A percentile compares a stretch with the other conserved stretches of the same genome.
phyloP scores from a whole-genome alignment of 2,888 invertebrate species.

The Erpobdella octoculata region DNA sequence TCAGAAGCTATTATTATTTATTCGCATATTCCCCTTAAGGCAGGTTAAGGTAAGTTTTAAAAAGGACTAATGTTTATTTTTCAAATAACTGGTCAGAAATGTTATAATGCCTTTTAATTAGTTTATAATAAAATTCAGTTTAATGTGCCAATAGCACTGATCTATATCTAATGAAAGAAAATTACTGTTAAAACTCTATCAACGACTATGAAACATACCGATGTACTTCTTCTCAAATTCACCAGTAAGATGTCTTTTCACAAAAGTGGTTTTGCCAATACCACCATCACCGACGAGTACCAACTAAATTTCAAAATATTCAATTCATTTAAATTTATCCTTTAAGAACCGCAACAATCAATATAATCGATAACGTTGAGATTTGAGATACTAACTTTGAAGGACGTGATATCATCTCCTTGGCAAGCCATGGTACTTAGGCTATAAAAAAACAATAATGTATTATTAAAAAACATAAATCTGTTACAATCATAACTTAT shows the following conservation, averaged over 20 bases:
- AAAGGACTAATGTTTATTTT: too few species aligned
- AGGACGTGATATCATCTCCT: slow-evolving; percentile 26
- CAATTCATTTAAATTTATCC: too few species aligned
- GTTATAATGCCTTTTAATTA: too few species aligned
- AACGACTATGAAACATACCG: slow-evolving; percentile 44
- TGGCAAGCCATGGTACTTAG: slow-evolving; percentile 6
- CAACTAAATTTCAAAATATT: slow-evolving; percentile 58
- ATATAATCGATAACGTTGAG: not conserved
- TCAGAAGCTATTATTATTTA: too few species aligned
- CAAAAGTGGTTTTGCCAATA: slow-evolving; percentile 98
- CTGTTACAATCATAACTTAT: too few species aligned
- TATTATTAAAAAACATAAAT: not conserved
- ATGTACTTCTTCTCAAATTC: slow-evolving; percentile 99
- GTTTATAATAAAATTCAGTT: not conserved
- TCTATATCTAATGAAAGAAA: not conserved
- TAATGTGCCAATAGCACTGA: too few species aligned
- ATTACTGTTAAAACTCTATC: not conserved
- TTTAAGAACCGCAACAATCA: too few species aligned
- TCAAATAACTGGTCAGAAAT: too few species aligned
- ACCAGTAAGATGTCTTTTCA: slow-evolving; percentile 96
- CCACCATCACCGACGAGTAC: slow-evolving; percentile 98
- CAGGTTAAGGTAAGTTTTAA: not conserved
- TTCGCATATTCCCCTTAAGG: too few species aligned
- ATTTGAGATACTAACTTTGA: slow-evolving; percentile 31
- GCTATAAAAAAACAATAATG: not conserved